Evolutionary conservation across 2,888 invertebrate species (phyloP).

Genomic region (Tipula lateralis): DNA sequence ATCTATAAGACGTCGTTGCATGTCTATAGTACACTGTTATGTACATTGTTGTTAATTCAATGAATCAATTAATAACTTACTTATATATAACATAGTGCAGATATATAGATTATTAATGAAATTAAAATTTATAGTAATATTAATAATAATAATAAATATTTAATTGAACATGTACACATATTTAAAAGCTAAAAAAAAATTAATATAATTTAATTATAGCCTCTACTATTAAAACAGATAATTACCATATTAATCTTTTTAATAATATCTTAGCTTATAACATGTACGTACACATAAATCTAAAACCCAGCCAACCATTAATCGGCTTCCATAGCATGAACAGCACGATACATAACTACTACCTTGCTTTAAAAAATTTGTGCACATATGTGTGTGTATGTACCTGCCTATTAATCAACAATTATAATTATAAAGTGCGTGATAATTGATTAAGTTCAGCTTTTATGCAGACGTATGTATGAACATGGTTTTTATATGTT

Average conservation of each 20-base stretch:
- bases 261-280: neutral
- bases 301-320: neutral
- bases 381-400: neutral
- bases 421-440: conserved; percentile 24
- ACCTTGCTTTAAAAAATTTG: neutral
- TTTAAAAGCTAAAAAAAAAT: neutral
- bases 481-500: neutral
- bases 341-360: neutral
- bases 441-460: conserved; percentile 1
- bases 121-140: neutral
- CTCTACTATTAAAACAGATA: conserved; percentile 9
- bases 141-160: neutral
- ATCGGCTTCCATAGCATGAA: neutral
- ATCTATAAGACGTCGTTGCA: neutral
- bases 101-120: neutral
- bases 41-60: neutral
- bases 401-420: conserved; percentile 19
- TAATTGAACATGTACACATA: conserved; percentile 19
- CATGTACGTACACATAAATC: neutral
- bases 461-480: neutral
- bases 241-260: neutral
- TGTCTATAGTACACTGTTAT: neutral
- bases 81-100: neutral
- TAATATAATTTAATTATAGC: neutral
- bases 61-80: neutral